Percentiles rank a stretch among this genome's conserved stretches.
Conservation (phyloP, 2,113 vertebrate species). For the Solea senegalensis region DNA sequence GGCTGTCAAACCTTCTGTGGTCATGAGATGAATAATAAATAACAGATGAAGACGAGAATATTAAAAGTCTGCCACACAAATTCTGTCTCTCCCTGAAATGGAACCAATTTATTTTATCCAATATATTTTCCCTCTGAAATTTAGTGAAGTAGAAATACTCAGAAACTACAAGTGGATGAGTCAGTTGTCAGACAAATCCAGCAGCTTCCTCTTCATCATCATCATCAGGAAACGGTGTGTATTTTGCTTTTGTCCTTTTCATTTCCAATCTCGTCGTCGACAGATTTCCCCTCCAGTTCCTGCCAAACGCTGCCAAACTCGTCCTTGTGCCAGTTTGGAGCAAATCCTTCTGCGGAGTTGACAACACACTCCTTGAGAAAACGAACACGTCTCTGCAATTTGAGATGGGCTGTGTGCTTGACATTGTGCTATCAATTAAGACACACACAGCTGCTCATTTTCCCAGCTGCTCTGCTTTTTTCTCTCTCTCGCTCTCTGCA, state of each 20-base stretch:
- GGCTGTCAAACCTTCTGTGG: too few species aligned
- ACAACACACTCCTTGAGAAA: conserved; percentile 18
- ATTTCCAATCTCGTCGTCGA: background rate
- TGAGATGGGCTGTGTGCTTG: conserved; percentile 37
- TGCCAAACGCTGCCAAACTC: background rate
- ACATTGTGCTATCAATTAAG: conserved; percentile 58
- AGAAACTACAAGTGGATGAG: background rate
- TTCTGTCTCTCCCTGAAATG: too few species aligned
- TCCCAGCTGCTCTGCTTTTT: conserved; percentile 9
- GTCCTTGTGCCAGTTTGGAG: conserved; percentile 4
- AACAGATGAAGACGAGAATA: too few species aligned
- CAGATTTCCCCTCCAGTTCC: background rate
- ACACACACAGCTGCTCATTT: conserved; percentile 51
- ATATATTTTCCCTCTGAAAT: background rate
- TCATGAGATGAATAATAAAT: too few species aligned
- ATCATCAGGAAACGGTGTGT: background rate
- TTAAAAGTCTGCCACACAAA: too few species aligned
- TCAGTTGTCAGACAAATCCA: background rate
- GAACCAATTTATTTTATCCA: too few species aligned
- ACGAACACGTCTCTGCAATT: conserved; percentile 18
- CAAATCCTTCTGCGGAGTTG: background rate
- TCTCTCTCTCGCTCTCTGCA: background rate
- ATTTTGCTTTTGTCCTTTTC: background rate
- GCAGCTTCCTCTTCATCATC: background rate
- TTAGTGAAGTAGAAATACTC: background rate